Base-by-base conservation (phyloP, 2,888 invertebrate species). In the Spilosoma lubricipeda region DNA sequence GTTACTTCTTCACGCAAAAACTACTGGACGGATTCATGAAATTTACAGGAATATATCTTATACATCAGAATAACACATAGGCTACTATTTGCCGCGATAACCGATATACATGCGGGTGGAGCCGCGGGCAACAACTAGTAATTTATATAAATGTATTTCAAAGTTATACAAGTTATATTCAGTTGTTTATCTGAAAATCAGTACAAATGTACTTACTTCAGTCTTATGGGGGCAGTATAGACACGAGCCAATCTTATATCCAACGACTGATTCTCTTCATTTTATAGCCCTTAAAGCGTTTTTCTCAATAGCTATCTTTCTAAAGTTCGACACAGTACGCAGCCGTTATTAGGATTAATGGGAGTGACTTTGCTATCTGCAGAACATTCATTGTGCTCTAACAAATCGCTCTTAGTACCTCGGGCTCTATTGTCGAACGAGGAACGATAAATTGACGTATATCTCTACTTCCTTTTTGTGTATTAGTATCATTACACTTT, bases 291-390 rank as follows among this genome's bases (percentile, higher is more conserved):
- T 67, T 67, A 70, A 59, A 63, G 45, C 67, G 30, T 81, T 85
- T 81, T 78, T 76, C 67, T 67, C 59, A 69, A 77, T 67, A 72
- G 67, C 79, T 74, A 77, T 79, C 75, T 78, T 77, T 82, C 63
- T 75, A 73, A 85, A 79, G 81, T 84, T 79, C 82, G 85, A 80
- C 81, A 79, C 66, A 74, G 76, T 77, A 72, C 59, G 71, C 71
- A 72, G 74, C 76, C 80, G 80, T 82, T 86, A 86, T 86, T 80
- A 82, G 81, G 82, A 87, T 87, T 83, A 87, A 87, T 87, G 86
- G 82, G 39, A 70, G 76, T 85, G 85, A 87, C 82, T 85, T 74
- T 82, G 85, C 83, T 86, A 85, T 85, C 85, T 83, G 74, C 68
- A 56, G 80, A 74, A 76, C 83, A 76, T 82, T 86, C 83, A 84